Percentiles rank a stretch among this genome's conserved stretches.
Conservation (phyloP, 2,113 vertebrate species). For the Tragelaphus scriptus region DNA sequence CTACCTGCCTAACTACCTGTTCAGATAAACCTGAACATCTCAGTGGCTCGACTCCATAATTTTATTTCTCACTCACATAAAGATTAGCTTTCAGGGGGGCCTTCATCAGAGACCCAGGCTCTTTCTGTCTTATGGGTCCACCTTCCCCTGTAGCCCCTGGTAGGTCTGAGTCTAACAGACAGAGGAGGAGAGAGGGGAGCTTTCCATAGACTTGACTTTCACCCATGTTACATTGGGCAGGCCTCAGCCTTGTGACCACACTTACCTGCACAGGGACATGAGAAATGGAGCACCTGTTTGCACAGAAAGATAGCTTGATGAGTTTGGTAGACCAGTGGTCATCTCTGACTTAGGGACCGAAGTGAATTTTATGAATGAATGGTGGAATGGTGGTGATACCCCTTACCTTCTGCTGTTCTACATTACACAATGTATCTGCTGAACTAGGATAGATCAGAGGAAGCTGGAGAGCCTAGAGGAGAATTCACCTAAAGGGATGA, state of each 20-base stretch:
- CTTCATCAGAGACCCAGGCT: background rate
- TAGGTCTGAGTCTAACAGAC: background rate
- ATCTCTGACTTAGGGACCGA: background rate
- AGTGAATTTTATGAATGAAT: background rate
- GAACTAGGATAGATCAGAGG: background rate
- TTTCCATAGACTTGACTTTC: background rate
- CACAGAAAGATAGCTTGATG: background rate
- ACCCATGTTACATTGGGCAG: background rate
- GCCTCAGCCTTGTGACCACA: background rate
- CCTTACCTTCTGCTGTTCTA: background rate
- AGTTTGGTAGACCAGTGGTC: background rate
- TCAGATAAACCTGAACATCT: background rate
- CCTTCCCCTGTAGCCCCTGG: background rate
- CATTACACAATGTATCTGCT: background rate
- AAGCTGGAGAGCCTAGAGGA: background rate
- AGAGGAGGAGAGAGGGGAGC: background rate
- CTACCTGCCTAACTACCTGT: background rate
- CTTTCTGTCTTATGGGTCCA: background rate
- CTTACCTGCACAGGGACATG: background rate
- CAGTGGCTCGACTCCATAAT: background rate
- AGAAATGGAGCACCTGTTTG: background rate
- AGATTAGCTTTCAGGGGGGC: background rate
- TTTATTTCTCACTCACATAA: background rate
- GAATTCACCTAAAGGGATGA: background rate
- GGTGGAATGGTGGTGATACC: background rate